Base-by-base conservation (phyloP, 2,113 vertebrate species). In the Ardeotis arabs region DNA sequence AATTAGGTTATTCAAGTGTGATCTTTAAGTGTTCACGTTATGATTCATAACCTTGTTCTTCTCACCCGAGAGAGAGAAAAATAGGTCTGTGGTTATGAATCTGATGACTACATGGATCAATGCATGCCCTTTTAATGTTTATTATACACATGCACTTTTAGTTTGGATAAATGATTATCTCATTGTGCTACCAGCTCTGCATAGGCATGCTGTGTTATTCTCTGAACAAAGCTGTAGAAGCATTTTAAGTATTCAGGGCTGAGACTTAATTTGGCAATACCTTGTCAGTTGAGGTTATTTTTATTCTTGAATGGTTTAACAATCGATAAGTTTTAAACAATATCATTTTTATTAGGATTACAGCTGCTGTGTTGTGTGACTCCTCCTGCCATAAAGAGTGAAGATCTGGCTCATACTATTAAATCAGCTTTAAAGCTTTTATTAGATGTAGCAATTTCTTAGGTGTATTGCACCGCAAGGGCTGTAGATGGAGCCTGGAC, bases 1-100 rank as follows among this genome's bases (percentile, higher is more conserved):
- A 92, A 95, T 97, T 84, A 93, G 91, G 62, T 93, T 94, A 94
- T 87, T 97, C 93, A 89, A 93, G 92, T 96, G 84, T 94, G 89
- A 95, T 96, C 79, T 82, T 86, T 72, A 88, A 89, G 33, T 87
- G 49, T 59, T 88, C 82, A 27, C 4, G 7, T 77, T 95, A 55
- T 92, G 90, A 94, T 93, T 95, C 76, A 90, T 95, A 94, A 85
- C 70, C 62, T 90, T 45, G 66, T 91, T 95, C 77, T 96, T 90
- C 83, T 93, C 49, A 93, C 59, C 49, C 60, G 73, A 76, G 82
- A 82, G 87, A 87, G 50, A 88, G 53, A 95, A 91, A 90, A 96
- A 96, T 86, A 47, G 49, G 47, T 78, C 76, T 85, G 4, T 95
- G 95, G 77, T 75, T 96, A 93, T 62, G 89, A 91, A 92, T 96